These are phyloP conservation scores for Cyprinodon tularosa DNA, from an alignment of 2,113 vertebrate genomes.

Conservation along the genomic window DNA sequence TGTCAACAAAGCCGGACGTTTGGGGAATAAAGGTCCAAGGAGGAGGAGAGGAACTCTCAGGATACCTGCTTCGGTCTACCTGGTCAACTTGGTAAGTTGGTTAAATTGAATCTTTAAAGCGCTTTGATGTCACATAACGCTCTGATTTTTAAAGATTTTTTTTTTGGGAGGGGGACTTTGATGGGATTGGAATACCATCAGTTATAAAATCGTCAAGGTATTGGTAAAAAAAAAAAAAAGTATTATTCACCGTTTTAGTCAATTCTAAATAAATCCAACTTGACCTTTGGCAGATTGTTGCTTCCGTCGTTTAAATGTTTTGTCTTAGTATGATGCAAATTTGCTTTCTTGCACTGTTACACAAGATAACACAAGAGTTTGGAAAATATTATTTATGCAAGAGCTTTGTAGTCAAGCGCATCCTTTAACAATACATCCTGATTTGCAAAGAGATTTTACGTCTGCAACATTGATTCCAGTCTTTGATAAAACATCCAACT, in stretches of 20 bases:
- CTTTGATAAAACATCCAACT: neutral
- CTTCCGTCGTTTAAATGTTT: slow-evolving; percentile 20
- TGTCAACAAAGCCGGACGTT: slow-evolving; percentile 77
- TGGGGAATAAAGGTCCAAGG: slow-evolving; percentile 62
- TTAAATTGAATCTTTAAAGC: neutral
- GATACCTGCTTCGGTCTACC: slow-evolving; percentile 35
- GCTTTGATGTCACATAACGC: slow-evolving; percentile 1
- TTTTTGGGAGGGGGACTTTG: neutral
- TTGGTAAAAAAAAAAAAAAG: neutral
- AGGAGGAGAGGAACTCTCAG: slow-evolving; percentile 54
- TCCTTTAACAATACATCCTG: neutral
- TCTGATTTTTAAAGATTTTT: neutral
- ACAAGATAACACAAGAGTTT: neutral
- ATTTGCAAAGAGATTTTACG: slow-evolving; percentile 2
- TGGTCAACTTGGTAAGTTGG: slow-evolving; percentile 71
- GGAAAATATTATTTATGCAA: neutral
- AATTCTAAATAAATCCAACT: slow-evolving; percentile 8
- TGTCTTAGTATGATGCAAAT: neutral
- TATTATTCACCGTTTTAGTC: neutral
- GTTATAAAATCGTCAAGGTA: neutral
- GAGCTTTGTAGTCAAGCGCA: neutral
- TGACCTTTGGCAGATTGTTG: slow-evolving; percentile 61
- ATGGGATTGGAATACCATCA: neutral
- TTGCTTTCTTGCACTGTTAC: neutral
- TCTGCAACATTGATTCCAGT: neutral